Base-by-base conservation (phyloP, 2,113 vertebrate genomes). In the Coptodon bakossiorum region DNA sequence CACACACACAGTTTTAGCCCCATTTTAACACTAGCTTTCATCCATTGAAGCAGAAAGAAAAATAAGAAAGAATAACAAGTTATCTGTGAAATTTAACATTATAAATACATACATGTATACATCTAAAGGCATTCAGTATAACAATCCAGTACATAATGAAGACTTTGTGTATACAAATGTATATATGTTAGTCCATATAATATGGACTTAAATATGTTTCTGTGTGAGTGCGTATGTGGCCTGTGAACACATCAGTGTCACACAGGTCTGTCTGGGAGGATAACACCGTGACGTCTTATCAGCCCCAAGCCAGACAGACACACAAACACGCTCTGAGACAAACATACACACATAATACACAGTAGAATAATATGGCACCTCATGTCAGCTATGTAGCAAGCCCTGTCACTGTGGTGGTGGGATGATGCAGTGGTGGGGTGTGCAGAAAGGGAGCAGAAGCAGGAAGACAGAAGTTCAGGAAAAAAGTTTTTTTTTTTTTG, bases 251-350 rank as follows among this genome's bases (percentile, higher is more conserved):
- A 27, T 90, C 86, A 88, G 83, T 40, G 87, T 40, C 16, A 92
- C 87, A 91, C 63, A 68, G 81, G 90, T 86, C 92, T 93, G 91
- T 90, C 90, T 40, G 76, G 54, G 80, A 91, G 94, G 90, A 94
- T 92, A 90, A 94, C 73, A 90, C 85, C 81, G 53, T 88, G 91
- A 91, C 87, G 48, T 89, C 90, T 94, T 93, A 93, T 94, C 94
- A 93, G 87, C 71, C 80, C 83, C 38, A 54, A 91, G 87, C 88
- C 91, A 94, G 90, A 90, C 90, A 87, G 43, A 90, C 90, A 90
- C 84, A 80, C 82, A 81, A 24, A 82, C 31, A 81, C 78, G 85
- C 24, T 81, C 19, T 2, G 5, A 68, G 66, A 52, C 78, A 87
- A 48, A 80, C 27, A 54, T 61, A 83, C 31, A 71, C 27, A 68